Conservation (phyloP, 2,888 invertebrate species). For the Gymnosoma rotundatum region DNA sequence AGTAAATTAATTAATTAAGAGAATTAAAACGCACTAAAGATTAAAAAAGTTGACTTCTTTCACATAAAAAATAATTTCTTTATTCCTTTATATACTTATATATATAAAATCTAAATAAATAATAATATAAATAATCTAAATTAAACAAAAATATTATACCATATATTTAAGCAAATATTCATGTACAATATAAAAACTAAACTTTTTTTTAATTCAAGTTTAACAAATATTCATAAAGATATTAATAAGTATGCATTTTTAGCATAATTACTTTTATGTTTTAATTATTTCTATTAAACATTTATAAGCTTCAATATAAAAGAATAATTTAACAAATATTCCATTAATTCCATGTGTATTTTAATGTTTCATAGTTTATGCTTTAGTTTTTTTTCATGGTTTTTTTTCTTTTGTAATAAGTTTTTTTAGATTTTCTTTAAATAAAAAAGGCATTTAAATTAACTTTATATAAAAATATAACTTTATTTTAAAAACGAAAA, state of each 20-base stretch:
- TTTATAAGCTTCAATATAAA: slow-evolving; percentile 15
- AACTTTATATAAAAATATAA: slow-evolving; percentile 23
- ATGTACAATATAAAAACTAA: slow-evolving; percentile 18
- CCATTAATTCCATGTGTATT: slow-evolving; percentile 32
- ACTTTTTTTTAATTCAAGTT: background rate
- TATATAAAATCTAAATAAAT: slow-evolving; percentile 18
- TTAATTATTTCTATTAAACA: background rate
- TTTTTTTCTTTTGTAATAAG: slow-evolving; percentile 23
- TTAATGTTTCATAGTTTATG: background rate
- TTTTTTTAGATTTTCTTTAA: slow-evolving; percentile 28
- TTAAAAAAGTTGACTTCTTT: slow-evolving; percentile 16
- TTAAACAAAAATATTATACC: slow-evolving; percentile 6
- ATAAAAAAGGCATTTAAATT: slow-evolving; percentile 51
- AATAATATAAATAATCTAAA: slow-evolving; percentile 24
- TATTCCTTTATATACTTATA: slow-evolving; percentile 33
- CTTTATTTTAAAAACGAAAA: background rate
- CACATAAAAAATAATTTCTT: slow-evolving; percentile 38
- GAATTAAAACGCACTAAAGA: slow-evolving; percentile 13
- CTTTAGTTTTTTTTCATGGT: slow-evolving; percentile 9
- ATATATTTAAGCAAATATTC: slow-evolving; percentile 14
- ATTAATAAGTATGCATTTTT: slow-evolving; percentile 35
- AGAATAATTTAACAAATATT: slow-evolving; percentile 19
- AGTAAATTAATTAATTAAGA: slow-evolving; percentile 12
- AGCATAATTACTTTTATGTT: slow-evolving; percentile 10
- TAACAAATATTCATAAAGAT: background rate